Evolutionary conservation across 2,113 vertebrate genomes (phyloP).

Genomic region (Ophthalmolycus amberensis): DNA sequence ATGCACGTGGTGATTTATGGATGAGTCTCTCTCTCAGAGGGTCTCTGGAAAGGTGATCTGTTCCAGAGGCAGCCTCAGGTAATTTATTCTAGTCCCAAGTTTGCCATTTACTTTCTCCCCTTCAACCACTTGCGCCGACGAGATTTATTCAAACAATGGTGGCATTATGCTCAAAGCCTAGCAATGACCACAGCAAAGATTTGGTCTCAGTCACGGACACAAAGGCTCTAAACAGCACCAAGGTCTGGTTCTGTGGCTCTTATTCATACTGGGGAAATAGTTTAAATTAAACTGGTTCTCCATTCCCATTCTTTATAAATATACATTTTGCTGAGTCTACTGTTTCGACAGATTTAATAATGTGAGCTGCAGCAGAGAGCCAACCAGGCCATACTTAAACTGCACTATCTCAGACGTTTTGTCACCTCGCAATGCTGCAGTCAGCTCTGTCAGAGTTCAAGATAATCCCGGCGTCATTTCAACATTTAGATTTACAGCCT

Average conservation of each 20-base stretch:
- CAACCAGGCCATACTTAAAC: constrained; percentile 7
- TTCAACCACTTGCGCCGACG: constrained; percentile 55
- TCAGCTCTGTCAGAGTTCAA: constrained; percentile 7
- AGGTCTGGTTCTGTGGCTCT: constrained; percentile 1
- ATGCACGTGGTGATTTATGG: constrained; percentile 75
- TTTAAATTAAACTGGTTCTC: constrained; percentile 44
- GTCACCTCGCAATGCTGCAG: constrained; percentile 1
- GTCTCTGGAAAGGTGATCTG: constrained; percentile 74
- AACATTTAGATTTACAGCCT: constrained; percentile 34
- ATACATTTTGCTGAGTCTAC: constrained; percentile 25
- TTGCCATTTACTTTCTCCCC: constrained; percentile 69
- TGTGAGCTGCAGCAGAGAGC: constrained; percentile 25
- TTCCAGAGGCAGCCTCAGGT: constrained; percentile 60
- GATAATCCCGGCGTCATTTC: constrained; percentile 23
- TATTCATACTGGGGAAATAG: constrained; percentile 9
- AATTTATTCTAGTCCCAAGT: constrained; percentile 76
- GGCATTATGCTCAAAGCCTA: constrained; percentile 35
- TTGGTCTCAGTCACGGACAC: background rate
- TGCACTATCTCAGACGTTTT: constrained; percentile 11
- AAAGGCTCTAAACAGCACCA: constrained; percentile 3
- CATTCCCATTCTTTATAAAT: constrained; percentile 5
- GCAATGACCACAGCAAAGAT: constrained; percentile 37
- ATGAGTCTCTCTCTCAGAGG: constrained; percentile 63
- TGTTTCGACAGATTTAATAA: constrained; percentile 47
- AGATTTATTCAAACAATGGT: constrained; percentile 67